These are phyloP conservation scores for Phthorimaea operculella DNA, from an alignment of 1,140 invertebrate species.

Conservation along the genomic window DNA sequence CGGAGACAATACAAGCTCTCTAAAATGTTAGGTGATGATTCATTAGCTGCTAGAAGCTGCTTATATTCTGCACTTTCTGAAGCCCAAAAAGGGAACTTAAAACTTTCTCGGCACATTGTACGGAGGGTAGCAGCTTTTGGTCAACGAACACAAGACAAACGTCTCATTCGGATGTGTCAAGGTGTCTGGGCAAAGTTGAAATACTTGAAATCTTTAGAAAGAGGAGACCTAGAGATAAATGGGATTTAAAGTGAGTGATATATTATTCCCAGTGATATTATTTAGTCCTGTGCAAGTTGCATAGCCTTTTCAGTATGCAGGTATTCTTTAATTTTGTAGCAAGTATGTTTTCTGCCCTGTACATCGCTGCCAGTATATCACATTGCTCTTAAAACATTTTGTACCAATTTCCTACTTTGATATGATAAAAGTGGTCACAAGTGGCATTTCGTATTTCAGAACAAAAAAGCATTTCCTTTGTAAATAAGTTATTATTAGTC, in stretches of 20 bases:
- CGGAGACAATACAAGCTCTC: slow-evolving; percentile 83
- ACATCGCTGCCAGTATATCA: no score
- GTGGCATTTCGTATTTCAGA: no score
- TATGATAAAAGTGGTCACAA: no score
- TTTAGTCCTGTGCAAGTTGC: no score
- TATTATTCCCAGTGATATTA: no score
- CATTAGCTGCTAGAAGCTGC: slow-evolving; percentile 80
- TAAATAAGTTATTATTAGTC: background rate
- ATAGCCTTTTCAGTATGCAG: no score
- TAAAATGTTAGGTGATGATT: slow-evolving; percentile 81
- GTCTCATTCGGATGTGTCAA: slow-evolving; percentile 81
- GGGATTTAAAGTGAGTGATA: no score
- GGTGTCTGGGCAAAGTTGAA: slow-evolving; percentile 85
- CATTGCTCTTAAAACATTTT: no score
- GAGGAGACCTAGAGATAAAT: background rate
- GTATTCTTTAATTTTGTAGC: no score
- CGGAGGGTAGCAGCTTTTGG: slow-evolving; percentile 72
- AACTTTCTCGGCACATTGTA: slow-evolving; percentile 74
- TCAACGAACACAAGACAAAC: slow-evolving; percentile 67
- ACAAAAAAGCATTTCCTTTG: background rate
- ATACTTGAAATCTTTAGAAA: slow-evolving; percentile 65
- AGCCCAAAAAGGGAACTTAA: slow-evolving; percentile 80
- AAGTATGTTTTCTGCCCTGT: no score
- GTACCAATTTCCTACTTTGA: no score
- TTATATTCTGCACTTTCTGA: slow-evolving; percentile 89